These are phyloP conservation scores for Aselliscus stoliczkanus DNA, from an alignment of 2,797 vertebrate species.

Conservation along the genomic window DNA sequence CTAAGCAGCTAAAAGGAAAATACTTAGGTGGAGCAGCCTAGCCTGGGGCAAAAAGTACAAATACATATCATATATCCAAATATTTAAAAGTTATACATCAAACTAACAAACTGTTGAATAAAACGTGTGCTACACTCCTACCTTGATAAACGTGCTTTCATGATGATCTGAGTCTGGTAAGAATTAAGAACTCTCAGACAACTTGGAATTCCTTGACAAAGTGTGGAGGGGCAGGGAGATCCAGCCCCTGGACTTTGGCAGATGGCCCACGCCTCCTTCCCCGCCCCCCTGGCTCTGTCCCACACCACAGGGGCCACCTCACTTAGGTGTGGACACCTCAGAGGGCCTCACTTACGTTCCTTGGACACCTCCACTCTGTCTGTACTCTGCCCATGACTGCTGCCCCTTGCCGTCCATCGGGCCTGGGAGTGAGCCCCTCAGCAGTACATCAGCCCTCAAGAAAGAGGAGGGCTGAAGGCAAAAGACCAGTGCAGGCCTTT, in stretches of 20 bases:
- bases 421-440: neutral
- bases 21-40: neutral
- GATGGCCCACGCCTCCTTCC: neutral
- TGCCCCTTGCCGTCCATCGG: neutral
- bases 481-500: neutral
- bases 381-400: neutral
- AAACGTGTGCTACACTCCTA: neutral
- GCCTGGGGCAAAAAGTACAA: neutral
- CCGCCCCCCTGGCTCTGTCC: neutral
- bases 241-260: no score
- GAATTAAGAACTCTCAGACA: neutral
- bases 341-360: neutral
- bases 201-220: neutral
- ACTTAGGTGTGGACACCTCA: neutral
- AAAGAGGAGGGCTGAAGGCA: neutral
- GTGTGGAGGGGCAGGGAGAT: neutral
- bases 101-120: neutral
- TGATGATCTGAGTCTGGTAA: neutral
- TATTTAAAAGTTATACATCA: neutral
- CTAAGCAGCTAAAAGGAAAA: neutral
- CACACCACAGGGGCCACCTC: neutral
- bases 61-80: neutral
- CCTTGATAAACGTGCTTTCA: neutral
- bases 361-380: neutral
- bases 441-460: fast-evolving